Percentiles rank a stretch among this genome's conserved stretches.
These are phyloP conservation scores for Gisinianus flammeolus DNA, from an alignment of 2,888 invertebrate species.

Conservation along the genomic window DNA sequence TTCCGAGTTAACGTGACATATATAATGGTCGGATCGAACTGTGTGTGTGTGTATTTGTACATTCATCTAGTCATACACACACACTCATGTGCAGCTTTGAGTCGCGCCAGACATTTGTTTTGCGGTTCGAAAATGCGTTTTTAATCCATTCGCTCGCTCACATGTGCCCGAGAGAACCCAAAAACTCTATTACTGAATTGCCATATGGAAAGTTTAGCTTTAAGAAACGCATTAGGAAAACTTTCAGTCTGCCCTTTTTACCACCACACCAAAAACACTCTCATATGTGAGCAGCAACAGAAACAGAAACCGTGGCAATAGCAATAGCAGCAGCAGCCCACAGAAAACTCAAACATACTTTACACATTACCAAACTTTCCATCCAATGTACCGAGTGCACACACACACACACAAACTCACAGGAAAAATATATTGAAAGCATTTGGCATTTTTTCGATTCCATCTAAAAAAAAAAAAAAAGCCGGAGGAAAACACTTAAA, in stretches of 20 bases:
- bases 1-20: neutral
- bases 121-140: conserved; percentile 44
- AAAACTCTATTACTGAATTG: conserved; percentile 35
- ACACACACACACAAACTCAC: neutral
- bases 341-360: neutral
- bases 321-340: neutral
- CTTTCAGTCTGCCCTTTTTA: neutral
- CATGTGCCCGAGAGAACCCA: conserved; percentile 26
- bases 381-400: neutral
- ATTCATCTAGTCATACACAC: neutral
- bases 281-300: neutral
- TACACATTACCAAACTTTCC: conserved; percentile 3
- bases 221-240: conserved; percentile 31
- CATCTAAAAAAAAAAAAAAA: neutral
- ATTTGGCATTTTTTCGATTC: neutral
- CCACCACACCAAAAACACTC: conserved; percentile 6
- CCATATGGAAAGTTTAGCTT: conserved; percentile 32
- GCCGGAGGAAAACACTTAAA: conserved; percentile 12
- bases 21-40: too few species aligned
- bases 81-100: neutral
- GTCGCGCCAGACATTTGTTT: conserved; percentile 44
- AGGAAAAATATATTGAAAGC: neutral
- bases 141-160: conserved; percentile 44
- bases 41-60: neutral
- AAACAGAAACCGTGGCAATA: neutral